phyloP scores from a whole-genome alignment of 2,797 vertebrate genomes.

The Crenuchus spilurus region DNA sequence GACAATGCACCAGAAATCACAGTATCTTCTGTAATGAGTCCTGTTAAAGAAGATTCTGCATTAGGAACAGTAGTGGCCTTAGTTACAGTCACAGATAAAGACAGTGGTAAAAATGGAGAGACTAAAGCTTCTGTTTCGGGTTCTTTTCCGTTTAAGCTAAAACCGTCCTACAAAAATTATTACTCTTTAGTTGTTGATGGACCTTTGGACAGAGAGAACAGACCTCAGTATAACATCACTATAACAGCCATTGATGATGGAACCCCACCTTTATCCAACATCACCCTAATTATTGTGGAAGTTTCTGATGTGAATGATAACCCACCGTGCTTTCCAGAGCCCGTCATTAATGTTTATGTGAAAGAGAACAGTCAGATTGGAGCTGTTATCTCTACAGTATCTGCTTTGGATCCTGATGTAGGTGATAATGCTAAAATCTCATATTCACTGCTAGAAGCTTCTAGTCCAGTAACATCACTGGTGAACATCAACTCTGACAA shows the following conservation, averaged over 20 bases:
- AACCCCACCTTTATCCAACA: constrained; percentile 77
- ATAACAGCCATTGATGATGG: constrained; percentile 80
- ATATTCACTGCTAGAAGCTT: constrained; percentile 75
- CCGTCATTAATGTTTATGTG: constrained; percentile 77
- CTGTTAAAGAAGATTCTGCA: constrained; percentile 57
- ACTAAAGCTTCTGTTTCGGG: constrained; percentile 15
- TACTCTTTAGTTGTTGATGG: constrained; percentile 80
- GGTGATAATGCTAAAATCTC: constrained; percentile 77
- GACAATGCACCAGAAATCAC: constrained; percentile 61
- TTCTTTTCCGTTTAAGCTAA: constrained; percentile 50
- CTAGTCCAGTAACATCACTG: constrained; percentile 72
- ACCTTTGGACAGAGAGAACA: constrained; percentile 77
- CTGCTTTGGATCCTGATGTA: constrained; percentile 77
- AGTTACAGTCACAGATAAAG: constrained; percentile 60
- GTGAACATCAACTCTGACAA: constrained; percentile 78
- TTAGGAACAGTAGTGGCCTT: constrained; percentile 59
- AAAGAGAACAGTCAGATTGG: constrained; percentile 81
- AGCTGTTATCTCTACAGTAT: constrained; percentile 74
- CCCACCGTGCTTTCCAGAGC: constrained; percentile 75
- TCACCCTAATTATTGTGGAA: constrained; percentile 74
- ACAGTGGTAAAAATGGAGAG: constrained; percentile 65
- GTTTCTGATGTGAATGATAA: constrained; percentile 84
- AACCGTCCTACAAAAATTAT: constrained; percentile 73
- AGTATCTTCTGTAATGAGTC: constrained; percentile 49
- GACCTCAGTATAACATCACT: constrained; percentile 78